phyloP scores from a whole-genome alignment of 2,888 invertebrate genomes.

The Iphiclides podalirius region DNA sequence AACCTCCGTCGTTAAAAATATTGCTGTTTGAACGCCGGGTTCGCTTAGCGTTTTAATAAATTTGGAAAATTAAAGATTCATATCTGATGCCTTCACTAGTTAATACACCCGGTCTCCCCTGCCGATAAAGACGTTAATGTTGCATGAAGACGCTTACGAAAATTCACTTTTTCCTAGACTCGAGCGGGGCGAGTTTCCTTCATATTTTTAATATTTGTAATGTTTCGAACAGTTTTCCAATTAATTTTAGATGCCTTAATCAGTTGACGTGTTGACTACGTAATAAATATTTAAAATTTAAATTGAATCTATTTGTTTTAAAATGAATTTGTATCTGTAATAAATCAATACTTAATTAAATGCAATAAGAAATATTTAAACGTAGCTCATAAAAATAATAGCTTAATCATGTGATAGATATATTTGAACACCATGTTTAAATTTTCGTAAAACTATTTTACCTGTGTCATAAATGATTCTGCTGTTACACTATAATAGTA shows the following conservation, averaged over 20 bases:
- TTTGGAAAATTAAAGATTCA: conserved; percentile 80
- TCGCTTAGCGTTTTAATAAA: conserved; percentile 79
- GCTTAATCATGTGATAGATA: too few relatives aligned
- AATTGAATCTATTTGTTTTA: neutral
- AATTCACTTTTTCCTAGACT: conserved; percentile 13
- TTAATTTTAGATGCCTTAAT: too few relatives aligned
- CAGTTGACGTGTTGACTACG: too few relatives aligned
- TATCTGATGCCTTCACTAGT: conserved; percentile 71
- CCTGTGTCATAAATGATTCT: too few relatives aligned
- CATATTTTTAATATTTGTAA: neutral
- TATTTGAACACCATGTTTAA: too few relatives aligned
- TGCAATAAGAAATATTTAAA: too few relatives aligned
- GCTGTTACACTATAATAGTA: too few relatives aligned
- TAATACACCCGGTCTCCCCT: conserved; percentile 43
- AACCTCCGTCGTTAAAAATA: conserved; percentile 76
- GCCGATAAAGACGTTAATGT: conserved; percentile 40
- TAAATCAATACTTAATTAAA: too few relatives aligned
- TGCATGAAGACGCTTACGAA: conserved; percentile 12
- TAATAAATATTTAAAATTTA: too few relatives aligned
- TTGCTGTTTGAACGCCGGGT: conserved; percentile 76
- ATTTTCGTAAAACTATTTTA: too few relatives aligned
- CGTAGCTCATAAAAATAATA: too few relatives aligned
- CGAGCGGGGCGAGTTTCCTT: neutral
- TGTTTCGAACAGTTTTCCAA: neutral
- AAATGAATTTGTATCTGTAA: neutral